These are phyloP conservation scores for Percopsis omiscomaycus DNA, from an alignment of 2,797 vertebrate species.

Conservation along the genomic window DNA sequence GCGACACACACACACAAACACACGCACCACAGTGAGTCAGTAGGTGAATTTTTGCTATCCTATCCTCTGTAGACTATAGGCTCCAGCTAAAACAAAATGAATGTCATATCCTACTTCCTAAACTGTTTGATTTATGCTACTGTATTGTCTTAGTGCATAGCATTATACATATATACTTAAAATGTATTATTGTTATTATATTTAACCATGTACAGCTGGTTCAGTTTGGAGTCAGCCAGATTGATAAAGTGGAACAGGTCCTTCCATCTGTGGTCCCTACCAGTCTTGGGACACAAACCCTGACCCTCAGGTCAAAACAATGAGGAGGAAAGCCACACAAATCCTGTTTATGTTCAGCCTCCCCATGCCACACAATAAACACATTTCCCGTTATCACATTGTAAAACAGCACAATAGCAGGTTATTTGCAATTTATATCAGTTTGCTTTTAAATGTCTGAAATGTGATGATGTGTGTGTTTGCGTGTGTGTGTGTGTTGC, in stretches of 20 bases:
- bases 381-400: conserved; percentile 74
- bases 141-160: neutral
- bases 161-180: conserved; percentile 11
- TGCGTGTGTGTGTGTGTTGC: conserved; percentile 5
- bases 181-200: conserved; percentile 15
- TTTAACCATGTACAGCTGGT: conserved; percentile 41
- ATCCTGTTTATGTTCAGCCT: conserved; percentile 81
- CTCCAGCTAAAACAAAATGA: conserved; percentile 8
- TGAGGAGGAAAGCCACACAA: conserved; percentile 87
- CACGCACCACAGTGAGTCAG: too few species aligned
- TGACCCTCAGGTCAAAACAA: conserved; percentile 72
- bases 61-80: neutral
- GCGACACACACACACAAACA: too few species aligned
- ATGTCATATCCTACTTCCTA: too few species aligned
- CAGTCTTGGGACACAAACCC: conserved; percentile 28
- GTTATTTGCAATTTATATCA: conserved; percentile 21
- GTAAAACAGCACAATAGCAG: conserved; percentile 50
- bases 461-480: neutral
- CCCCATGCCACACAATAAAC: conserved; percentile 80
- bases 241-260: conserved; percentile 49
- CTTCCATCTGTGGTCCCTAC: conserved; percentile 55
- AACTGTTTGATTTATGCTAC: neutral
- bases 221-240: conserved; percentile 37
- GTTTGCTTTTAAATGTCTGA: too few species aligned
- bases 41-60: conserved; percentile 7